Evolutionary conservation across 2,888 invertebrate genomes (phyloP), one percentile per base, ranked within the genome.

Genomic region (Entomobrya proxima): DNA sequence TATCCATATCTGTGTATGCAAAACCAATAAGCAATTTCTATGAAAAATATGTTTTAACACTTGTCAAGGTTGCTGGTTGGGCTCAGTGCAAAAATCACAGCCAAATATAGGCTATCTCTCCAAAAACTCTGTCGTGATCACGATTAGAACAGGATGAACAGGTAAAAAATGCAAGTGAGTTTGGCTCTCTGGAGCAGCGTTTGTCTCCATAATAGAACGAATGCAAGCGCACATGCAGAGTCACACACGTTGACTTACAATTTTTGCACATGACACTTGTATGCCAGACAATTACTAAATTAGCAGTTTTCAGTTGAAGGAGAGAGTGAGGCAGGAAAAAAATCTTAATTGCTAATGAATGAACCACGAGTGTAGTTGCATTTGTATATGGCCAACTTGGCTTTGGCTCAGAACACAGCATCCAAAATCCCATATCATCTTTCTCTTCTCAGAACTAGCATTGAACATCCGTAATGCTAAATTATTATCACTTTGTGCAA

Each of bases 21-120:
- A 40, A 15, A 40, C 7, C 44, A 11, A 15, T 15, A 40, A 35
- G 18, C 9, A 5, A 64, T 9, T 35, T 2, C 64, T 18, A n/a
- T 55, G 55, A 11, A 11, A 37, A 5, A 32, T 30, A 15, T 27
- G 11, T 64, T 35, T 37, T 64, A 64, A 27, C 64, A 64, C 64
- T n/a, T 64, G 32, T 64, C 64, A 64, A 64, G 64, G 64, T 64
- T 64, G 64, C n/a, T n/a, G n/a, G n/a, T n/a, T n/a, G n/a, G n/a
- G n/a, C n/a, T 35, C 32, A 7, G 9, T 32, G 64, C 35, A 64
- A 64, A 64, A 37, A 1, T 64, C 18, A 6, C 2, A 32, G 35
- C 64, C 64, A 64, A 64, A 64, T 64, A 64, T 64, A 37, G 64
- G 7, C 47, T 13, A 24, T 4, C 6, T 3, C 9, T 21, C 18